Evolutionary conservation across 1,140 invertebrate species (phyloP).

Genomic region (Holcopasites calliopsidis): DNA sequence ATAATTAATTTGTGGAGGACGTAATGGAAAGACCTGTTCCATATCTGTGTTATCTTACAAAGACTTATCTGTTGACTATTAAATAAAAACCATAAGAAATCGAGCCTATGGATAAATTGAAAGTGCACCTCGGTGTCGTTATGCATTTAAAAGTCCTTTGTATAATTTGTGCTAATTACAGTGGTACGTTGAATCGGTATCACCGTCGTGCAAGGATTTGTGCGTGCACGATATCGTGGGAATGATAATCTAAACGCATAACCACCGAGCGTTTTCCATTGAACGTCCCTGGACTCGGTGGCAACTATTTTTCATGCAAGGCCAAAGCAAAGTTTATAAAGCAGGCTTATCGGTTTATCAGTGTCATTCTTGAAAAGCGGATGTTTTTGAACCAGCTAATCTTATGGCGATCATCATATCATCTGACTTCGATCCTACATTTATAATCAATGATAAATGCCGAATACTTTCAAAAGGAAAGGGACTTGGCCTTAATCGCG

Average conservation of each 20-base stretch:
- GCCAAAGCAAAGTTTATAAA: slow-evolving; percentile 21
- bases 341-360: slow-evolving; percentile 44
- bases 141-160: slow-evolving; percentile 5
- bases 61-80: too few species aligned
- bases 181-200: not conserved
- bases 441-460: not conserved
- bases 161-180: slow-evolving; percentile 39
- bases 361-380: slow-evolving; percentile 18
- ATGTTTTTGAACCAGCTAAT: slow-evolving; percentile 2
- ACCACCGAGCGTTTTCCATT: not conserved
- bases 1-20: too few species aligned
- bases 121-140: not conserved
- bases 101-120: too few species aligned
- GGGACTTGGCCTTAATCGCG: too few species aligned
- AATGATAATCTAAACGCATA: not conserved
- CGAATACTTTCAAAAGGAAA: too few species aligned
- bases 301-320: slow-evolving; percentile 52
- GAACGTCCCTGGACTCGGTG: slow-evolving; percentile 28
- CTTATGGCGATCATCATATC: not conserved
- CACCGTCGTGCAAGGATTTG: slow-evolving; percentile 41
- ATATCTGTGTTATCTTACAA: too few species aligned
- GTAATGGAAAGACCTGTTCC: too few species aligned
- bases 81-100: too few species aligned
- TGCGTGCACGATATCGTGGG: slow-evolving; percentile 8
- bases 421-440: not conserved